phyloP scores from a whole-genome alignment of 30 jellyfish, hydroid and myxozoan genomes.

The Aurelia coerulea region DNA sequence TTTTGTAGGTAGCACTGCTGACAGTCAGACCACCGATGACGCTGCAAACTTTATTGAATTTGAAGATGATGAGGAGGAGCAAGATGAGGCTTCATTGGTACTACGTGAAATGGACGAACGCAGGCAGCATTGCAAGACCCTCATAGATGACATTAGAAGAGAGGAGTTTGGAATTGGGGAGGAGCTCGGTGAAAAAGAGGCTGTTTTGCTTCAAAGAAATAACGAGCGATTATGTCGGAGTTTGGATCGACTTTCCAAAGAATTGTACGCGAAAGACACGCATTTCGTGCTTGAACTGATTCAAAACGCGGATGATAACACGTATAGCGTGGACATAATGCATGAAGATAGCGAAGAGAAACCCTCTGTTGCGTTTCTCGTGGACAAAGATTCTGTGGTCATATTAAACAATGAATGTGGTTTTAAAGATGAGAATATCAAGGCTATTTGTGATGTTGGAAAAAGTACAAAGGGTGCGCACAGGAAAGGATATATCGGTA shows the following conservation, averaged over 20 bases:
- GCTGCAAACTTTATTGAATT: neutral
- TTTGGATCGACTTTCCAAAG: slow-evolving; percentile 84
- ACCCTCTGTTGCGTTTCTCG: slow-evolving; percentile 89
- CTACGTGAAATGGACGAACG: slow-evolving; percentile 15
- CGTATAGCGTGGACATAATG: slow-evolving; percentile 55
- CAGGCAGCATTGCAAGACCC: slow-evolving; percentile 48
- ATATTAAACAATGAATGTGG: slow-evolving; percentile 88
- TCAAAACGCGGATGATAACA: slow-evolving; percentile 94
- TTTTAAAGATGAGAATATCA: slow-evolving; percentile 61
- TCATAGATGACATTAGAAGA: slow-evolving; percentile 70
- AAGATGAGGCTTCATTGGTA: neutral
- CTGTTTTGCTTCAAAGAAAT: slow-evolving; percentile 38
- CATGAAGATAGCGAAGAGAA: slow-evolving; percentile 49
- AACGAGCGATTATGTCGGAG: slow-evolving; percentile 82
- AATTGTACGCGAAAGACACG: slow-evolving; percentile 86
- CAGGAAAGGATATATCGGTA: slow-evolving; percentile 94
- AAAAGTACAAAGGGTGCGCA: slow-evolving; percentile 93
- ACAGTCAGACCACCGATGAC: neutral
- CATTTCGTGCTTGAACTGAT: slow-evolving; percentile 93
- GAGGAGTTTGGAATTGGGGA: slow-evolving; percentile 85
- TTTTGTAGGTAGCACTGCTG: neutral
- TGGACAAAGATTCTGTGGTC: slow-evolving; percentile 52
- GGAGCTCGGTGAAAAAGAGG: slow-evolving; percentile 57
- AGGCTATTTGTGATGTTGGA: slow-evolving; percentile 94
- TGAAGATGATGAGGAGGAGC: slow-evolving; percentile 16